Evolutionary conservation across 1,140 invertebrate species (phyloP).

Genomic region (Drosophila hydei): DNA sequence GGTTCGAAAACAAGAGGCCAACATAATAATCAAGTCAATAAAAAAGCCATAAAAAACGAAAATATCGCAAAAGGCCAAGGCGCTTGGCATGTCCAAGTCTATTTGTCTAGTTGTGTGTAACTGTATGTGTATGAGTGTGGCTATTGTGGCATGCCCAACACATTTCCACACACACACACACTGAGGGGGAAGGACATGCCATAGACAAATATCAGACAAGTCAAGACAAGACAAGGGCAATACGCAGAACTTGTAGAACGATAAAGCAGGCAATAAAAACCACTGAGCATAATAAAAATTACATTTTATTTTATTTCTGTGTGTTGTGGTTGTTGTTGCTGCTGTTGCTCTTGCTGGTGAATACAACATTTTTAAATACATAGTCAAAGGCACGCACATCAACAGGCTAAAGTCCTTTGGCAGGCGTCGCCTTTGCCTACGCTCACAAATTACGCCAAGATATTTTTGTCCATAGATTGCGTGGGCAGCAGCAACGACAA

Average conservation of each 20-base stretch:
- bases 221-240: slow-evolving; percentile 48
- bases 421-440: slow-evolving; percentile 12
- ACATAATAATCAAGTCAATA: slow-evolving; percentile 83
- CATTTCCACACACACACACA: not conserved
- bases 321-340: slow-evolving; percentile 33
- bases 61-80: slow-evolving; percentile 63
- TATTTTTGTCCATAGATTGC: slow-evolving; percentile 67
- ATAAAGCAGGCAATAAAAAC: slow-evolving; percentile 82
- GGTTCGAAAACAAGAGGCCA: slow-evolving; percentile 68
- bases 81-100: slow-evolving; percentile 56
- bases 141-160: slow-evolving; percentile 41
- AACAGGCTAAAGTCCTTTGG: slow-evolving; percentile 44
- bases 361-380: slow-evolving; percentile 72
- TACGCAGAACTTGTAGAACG: slow-evolving; percentile 72
- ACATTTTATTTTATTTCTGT: slow-evolving; percentile 80
- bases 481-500: slow-evolving; percentile 47
- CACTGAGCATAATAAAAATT: slow-evolving; percentile 81
- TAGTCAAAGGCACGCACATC: slow-evolving; percentile 73
- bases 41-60: slow-evolving; percentile 79
- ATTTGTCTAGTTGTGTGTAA: slow-evolving; percentile 42
- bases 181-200: slow-evolving; percentile 53
- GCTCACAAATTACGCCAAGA: slow-evolving; percentile 64
- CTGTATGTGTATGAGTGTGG: slow-evolving; percentile 38
- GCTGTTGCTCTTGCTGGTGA: slow-evolving; percentile 7
- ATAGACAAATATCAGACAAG: slow-evolving; percentile 80